Percentiles rank a stretch among this genome's conserved stretches.
Conservation (phyloP, 2,113 vertebrate species). For the Anoplopoma fimbria region DNA sequence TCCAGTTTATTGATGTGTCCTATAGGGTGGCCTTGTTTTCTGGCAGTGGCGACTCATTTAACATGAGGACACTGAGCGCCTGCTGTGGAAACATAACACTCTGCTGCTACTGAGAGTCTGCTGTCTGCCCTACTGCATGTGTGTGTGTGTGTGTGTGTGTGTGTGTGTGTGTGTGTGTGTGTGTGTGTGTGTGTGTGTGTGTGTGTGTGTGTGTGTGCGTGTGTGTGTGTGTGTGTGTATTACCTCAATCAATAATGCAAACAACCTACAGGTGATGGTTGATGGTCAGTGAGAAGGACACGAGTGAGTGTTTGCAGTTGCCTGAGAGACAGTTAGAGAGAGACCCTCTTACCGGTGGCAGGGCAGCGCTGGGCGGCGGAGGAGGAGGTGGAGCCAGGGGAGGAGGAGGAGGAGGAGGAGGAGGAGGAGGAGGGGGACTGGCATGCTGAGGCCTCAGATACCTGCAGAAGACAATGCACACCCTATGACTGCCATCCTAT, state of each 20-base stretch:
- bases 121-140: conserved; percentile 32
- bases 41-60: conserved; percentile 44
- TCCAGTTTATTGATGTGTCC: background rate
- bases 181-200: conserved; percentile 27
- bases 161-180: conserved; percentile 37
- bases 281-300: conserved; percentile 44
- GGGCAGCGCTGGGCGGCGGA: conserved; percentile 56
- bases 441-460: conserved; percentile 66
- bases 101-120: conserved; percentile 49
- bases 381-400: conserved; percentile 52
- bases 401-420: conserved; percentile 49
- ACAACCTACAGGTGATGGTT: conserved; percentile 60
- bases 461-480: conserved; percentile 55
- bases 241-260: conserved; percentile 78
- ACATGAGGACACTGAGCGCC: conserved; percentile 53
- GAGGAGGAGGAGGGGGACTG: conserved; percentile 66
- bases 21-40: conserved; percentile 13
- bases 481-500: background rate
- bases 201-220: conserved; percentile 26
- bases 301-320: conserved; percentile 30
- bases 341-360: conserved; percentile 68
- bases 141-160: conserved; percentile 13
- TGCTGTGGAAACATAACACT: conserved; percentile 71
- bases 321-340: conserved; percentile 21
- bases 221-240: conserved; percentile 38